Base-by-base conservation (phyloP, 2,888 invertebrate genomes). In the Alcis repandata region DNA sequence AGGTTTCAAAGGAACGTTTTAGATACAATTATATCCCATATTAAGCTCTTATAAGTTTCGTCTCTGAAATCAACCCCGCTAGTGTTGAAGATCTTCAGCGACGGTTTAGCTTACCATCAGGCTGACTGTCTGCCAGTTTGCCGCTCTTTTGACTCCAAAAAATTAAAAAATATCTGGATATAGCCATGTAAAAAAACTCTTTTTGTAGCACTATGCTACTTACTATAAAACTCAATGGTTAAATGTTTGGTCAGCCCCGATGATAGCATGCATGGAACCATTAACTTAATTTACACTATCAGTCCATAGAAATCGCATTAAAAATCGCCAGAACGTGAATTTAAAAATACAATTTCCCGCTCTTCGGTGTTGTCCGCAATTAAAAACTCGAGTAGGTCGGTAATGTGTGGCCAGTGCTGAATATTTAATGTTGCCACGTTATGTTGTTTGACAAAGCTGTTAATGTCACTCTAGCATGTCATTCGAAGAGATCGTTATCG, bases 381-480 rank as follows among this genome's bases (percentile, higher is more conserved):
- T 85, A 87, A 85, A 86, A 84, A 84, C 75, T 75, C 78, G 76
- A 79, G 75, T 71, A 56, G 49, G 73, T 75, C 40, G 59, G 74
- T 80, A 82, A 83, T 88, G 87, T 22, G 45, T 87, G 86, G 86
- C 84, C 80, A 82, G 77, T 69, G 67, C 68, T 88, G 83, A 89
- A 90, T 90, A 88, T 87, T 90, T 88, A 78, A 90, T 89, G 79
- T 76, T 73, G 69, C 69, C 79, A 82, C 78, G 86, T 86, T 85
- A 86, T 88, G 83, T 80, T 90, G 89, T 89, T 90, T 90, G 89
- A 88, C 89, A 88, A 80, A 89, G 88, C 84, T 91, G 91, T 90
- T 92, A 92, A 93, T 93, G 91, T 87, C 83, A 80, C 77, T 87
- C 88, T 92, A 86, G 92, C 92, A 93, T 92, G 92, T 91, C 88